Base-by-base conservation (phyloP, 92 coral and sea anemone genomes). In the Hydrozoanthus gracilis region DNA sequence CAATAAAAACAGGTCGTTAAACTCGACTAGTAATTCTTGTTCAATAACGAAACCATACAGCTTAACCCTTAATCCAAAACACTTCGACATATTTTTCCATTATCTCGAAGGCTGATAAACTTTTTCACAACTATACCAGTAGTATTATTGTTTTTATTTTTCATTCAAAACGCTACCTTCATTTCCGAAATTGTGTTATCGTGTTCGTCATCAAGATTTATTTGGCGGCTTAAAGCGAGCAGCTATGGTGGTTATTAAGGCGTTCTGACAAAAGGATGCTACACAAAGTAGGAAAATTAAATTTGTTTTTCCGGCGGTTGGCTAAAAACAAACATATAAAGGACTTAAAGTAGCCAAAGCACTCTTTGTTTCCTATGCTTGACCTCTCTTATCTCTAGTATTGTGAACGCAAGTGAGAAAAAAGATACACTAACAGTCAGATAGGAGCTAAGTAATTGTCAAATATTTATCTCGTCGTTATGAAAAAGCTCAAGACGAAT, bases 291-390 rank as follows among this genome's bases (percentile, higher is more conserved):
- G 64, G 58, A 11, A 80, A 80, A 65, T 48, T 65, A 48, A 80
- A 80, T 80, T 79, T 80, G 35, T 68, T 65, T 80, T 80, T 80
- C 85, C 85, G 85, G 73, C 46, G 62, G 61, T 78, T 66, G 74
- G 48, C 75, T 64, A 61, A 80, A 65, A 80, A 39, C 74, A 80
- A 80, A 80, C 51, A 80, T 62, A 39, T 65, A 46, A 80, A 65
- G 48, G 54, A 4, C 61, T 47, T 44, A 27, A 20, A 76, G 13
- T 17, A 27, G 3, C 65, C 54, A 39, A 7, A 54, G 46, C 47
- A 13, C 18, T 39, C 62, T 18, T 48, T 47, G 51, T 62, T 51
- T 10, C 56, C 66, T 10, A n/a, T 13, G 18, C 50, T 80, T 64
- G 18, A 35, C 13, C 44, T 18, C 73, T 80, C 85, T 80, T 65